phyloP scores from a whole-genome alignment of 1,140 invertebrate species.

The Tetramorium parvispinum region DNA sequence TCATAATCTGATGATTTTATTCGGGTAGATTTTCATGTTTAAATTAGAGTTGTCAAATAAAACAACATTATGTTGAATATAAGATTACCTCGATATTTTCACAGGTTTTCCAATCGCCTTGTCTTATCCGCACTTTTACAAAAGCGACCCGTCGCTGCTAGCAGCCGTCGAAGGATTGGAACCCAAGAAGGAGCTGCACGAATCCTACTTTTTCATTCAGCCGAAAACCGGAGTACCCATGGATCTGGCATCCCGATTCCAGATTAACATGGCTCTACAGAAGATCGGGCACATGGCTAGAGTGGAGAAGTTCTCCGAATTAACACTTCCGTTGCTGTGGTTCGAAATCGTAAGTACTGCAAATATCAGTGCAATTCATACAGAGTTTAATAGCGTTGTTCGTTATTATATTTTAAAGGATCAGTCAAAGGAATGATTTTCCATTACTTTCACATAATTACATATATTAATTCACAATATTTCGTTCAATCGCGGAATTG shows the following conservation, averaged over 20 bases:
- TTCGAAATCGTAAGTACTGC: slow-evolving; percentile 93
- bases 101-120: slow-evolving; percentile 92
- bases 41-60: neutral
- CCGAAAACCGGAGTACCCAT: slow-evolving; percentile 92
- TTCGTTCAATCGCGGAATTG: neutral
- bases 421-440: neutral
- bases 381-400: neutral
- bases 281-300: slow-evolving; percentile 88
- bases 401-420: neutral
- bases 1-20: neutral
- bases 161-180: slow-evolving; percentile 90
- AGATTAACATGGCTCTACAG: slow-evolving; percentile 93
- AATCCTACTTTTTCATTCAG: slow-evolving; percentile 90
- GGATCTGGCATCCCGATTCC: slow-evolving; percentile 90
- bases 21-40: neutral
- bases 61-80: neutral
- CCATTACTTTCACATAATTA: neutral
- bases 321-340: slow-evolving; percentile 92
- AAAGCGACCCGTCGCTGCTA: slow-evolving; percentile 89
- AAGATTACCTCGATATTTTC: slow-evolving; percentile 31
- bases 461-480: neutral
- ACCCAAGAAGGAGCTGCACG: slow-evolving; percentile 89
- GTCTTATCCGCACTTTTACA: slow-evolving; percentile 95
- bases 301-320: slow-evolving; percentile 88
- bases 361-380: neutral